Evolutionary conservation across 2,113 vertebrate species (phyloP), one percentile per base, ranked within the genome.

Genomic region (Calcarius ornatus): DNA sequence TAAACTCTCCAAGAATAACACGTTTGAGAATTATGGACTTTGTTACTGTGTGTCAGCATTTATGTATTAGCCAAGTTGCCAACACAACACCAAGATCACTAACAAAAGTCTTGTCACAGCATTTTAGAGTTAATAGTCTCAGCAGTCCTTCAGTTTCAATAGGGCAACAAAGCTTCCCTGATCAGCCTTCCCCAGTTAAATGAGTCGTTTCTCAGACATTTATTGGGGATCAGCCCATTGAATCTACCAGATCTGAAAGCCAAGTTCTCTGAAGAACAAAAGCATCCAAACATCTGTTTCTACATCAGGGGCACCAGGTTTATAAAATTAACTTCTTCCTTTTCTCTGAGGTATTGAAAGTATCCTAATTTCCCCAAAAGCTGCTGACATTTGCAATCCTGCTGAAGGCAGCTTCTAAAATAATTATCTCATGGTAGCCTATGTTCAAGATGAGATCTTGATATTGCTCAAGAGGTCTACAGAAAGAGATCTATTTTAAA

Each of bases 401-500:
- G 27, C 28, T 88, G 53, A 50, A 66, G 75, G 25, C 22, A 15
- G 19, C 33, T 80, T 92, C 57, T 81, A n/a, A 91, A 88, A 75
- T 37, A 79, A 40, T 51, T 64, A 23, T 28, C 16, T 66, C 65
- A 59, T 51, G 12, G 30, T 57, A 82, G 35, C 2, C 2, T 18
- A 22, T 47, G 43, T 47, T 90, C 56, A 69, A 85, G 57, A 88
- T 27, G 37, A 6, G 23, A 16, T 77, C 50, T 73, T 69, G 28
- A 37, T 73, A 63, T 82, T 92, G 81, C 75, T 70, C 61, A 93
- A 82, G 71, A 80, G 1, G n/a, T 77, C 71, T 80, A 28, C 31
- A 57, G 57, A 77, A 86, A 81, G 38, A 60, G 40, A 61, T 50
- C 79, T 83, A 63, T 92, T 95, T 96, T 83, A 78, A 90, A 96